Evolutionary conservation across 2,113 vertebrate genomes (phyloP).

Genomic region (Silurus asotus): DNA sequence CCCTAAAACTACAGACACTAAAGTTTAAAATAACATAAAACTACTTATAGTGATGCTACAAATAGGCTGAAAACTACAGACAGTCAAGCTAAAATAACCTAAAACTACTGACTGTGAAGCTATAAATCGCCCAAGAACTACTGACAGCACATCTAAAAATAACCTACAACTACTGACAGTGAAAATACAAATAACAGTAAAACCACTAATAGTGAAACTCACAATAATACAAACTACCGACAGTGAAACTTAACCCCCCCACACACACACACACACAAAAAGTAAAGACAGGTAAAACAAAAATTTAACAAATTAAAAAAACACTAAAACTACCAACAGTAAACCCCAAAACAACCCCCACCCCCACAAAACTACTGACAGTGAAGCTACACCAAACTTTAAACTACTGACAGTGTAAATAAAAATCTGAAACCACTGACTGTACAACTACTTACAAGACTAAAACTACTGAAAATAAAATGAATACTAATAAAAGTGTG

Average conservation of each 20-base stretch:
- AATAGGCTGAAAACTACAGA: too few species aligned
- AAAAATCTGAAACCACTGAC: not conserved
- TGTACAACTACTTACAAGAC: not conserved
- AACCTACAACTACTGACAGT: too few species aligned
- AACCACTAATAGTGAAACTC: not conserved
- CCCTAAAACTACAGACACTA: not conserved
- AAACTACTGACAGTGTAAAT: not conserved
- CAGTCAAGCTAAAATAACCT: too few species aligned
- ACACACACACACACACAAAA: too few species aligned
- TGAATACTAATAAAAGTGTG: not conserved
- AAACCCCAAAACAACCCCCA: not conserved
- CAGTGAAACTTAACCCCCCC: too few species aligned
- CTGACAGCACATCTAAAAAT: not conserved
- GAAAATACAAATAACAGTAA: not conserved
- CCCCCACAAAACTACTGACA: not conserved
- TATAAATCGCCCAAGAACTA: not conserved
- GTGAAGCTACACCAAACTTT: not conserved
- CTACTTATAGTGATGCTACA: too few species aligned
- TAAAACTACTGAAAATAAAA: not conserved
- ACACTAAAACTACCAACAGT: not conserved
- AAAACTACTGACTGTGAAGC: too few species aligned
- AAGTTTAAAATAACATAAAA: too few species aligned
- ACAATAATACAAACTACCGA: not conserved
- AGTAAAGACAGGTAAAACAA: not conserved
- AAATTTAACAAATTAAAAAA: not conserved